A percentile compares a stretch with the other conserved stretches of the same genome.
Conservation (phyloP, 2,797 vertebrate genomes). For the Chelonia mydas region DNA sequence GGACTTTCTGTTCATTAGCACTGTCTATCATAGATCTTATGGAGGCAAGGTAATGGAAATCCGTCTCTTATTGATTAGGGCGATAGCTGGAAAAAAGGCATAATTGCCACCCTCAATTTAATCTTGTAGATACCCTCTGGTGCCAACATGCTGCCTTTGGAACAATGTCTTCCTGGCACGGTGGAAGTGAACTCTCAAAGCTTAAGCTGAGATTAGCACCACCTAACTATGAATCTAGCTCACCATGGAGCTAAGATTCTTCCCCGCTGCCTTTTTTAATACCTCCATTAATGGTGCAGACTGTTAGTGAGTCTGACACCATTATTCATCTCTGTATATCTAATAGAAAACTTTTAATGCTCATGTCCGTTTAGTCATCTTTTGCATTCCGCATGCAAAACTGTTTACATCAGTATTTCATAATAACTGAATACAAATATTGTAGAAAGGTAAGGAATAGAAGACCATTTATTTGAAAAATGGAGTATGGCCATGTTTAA, state of each 20-base stretch:
- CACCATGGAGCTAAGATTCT: neutral
- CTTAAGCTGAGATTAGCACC: conserved; percentile 29
- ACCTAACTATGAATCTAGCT: neutral
- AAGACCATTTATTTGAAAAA: conserved; percentile 21
- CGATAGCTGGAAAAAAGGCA: conserved; percentile 49
- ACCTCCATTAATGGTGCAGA: neutral
- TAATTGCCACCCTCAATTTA: conserved; percentile 74
- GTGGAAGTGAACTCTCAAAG: conserved; percentile 35
- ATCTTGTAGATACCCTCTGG: conserved; percentile 51
- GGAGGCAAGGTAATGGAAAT: conserved; percentile 67
- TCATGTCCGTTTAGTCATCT: neutral
- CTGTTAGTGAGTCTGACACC: neutral
- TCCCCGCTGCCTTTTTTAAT: neutral
- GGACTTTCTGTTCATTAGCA: conserved; percentile 51
- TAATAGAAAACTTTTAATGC: neutral
- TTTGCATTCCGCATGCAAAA: neutral
- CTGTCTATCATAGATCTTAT: conserved; percentile 45
- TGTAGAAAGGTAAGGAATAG: neutral
- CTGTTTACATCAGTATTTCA: neutral
- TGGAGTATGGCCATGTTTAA: neutral
- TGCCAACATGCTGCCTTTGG: conserved; percentile 58
- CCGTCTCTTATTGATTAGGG: conserved; percentile 65
- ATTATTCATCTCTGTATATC: neutral
- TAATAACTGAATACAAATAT: neutral
- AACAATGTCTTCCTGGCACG: conserved; percentile 65